phyloP scores from a whole-genome alignment of 92 coral and sea anemone genomes.

The Palythoa heliodiscus region DNA sequence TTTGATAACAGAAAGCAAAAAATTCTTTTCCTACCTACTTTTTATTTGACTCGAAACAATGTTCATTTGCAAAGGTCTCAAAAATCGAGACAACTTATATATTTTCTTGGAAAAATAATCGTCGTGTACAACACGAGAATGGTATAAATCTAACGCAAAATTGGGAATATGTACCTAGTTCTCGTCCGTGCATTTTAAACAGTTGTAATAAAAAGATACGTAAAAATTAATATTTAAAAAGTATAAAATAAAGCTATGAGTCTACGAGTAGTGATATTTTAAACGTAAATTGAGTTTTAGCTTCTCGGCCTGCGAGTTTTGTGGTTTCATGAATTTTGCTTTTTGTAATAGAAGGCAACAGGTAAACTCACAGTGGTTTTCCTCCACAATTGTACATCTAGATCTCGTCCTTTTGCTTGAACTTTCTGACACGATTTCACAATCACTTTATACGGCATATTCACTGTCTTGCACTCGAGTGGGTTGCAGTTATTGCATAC shows the following conservation, averaged over 20 bases:
- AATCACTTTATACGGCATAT: slow-evolving; percentile 6
- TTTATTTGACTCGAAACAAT: not conserved
- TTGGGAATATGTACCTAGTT: not conserved
- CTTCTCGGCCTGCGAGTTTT: not conserved
- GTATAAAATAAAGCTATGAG: not conserved
- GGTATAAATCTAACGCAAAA: not conserved
- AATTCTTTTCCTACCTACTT: too few species aligned
- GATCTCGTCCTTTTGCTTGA: not conserved
- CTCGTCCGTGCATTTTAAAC: not conserved
- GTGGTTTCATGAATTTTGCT: not conserved
- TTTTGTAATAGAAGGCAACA: slow-evolving; percentile 35
- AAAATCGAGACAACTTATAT: slow-evolving; percentile 39
- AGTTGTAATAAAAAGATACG: not conserved
- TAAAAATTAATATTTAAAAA: not conserved
- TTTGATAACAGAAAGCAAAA: too few species aligned
- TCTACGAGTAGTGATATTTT: not conserved
- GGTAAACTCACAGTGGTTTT: slow-evolving; percentile 14
- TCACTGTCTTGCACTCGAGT: not conserved
- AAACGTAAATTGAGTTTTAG: not conserved
- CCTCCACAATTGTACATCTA: slow-evolving; percentile 18
- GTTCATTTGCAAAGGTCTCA: not conserved
- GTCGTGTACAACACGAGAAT: slow-evolving; percentile 25
- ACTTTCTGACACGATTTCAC: slow-evolving; percentile 33
- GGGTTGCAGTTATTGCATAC: slow-evolving; percentile 27
- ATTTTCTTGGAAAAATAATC: slow-evolving; percentile 34